These are phyloP conservation scores for Euzophera pinguis DNA, from an alignment of 2,888 invertebrate genomes.

Conservation along the genomic window DNA sequence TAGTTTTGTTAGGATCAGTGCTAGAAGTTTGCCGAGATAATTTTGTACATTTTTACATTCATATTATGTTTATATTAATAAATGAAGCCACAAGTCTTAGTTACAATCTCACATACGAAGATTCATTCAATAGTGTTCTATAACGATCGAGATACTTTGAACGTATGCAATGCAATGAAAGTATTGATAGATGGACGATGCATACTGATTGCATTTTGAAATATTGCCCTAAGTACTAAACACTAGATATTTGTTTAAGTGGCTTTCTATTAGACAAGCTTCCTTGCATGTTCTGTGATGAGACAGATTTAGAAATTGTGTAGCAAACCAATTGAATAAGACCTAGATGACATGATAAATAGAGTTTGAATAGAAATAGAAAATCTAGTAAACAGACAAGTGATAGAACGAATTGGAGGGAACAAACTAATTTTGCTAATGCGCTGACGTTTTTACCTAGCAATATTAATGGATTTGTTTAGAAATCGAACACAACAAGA, in stretches of 20 bases:
- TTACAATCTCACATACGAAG: background rate
- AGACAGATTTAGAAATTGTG: background rate
- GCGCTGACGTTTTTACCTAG: too few species aligned
- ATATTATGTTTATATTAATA: conserved; percentile 1
- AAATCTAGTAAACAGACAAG: too few species aligned
- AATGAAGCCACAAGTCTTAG: background rate
- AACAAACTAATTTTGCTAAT: too few species aligned
- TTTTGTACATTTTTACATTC: background rate
- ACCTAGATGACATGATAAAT: too few species aligned
- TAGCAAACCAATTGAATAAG: too few species aligned
- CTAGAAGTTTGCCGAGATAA: background rate
- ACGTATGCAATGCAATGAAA: background rate
- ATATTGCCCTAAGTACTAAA: background rate
- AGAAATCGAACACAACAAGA: too few species aligned
- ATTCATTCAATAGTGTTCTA: background rate
- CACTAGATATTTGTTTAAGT: background rate
- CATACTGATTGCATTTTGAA: conserved; percentile 7
- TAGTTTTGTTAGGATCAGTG: too few species aligned
- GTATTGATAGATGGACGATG: conserved; percentile 5
- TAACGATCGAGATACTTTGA: background rate
- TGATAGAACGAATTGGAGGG: too few species aligned
- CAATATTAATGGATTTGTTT: too few species aligned
- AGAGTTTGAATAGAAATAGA: too few species aligned
- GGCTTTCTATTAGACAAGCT: background rate
- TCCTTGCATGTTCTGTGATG: background rate